phyloP scores from a whole-genome alignment of 2,113 vertebrate genomes.

The Pelmatolapia mariae region DNA sequence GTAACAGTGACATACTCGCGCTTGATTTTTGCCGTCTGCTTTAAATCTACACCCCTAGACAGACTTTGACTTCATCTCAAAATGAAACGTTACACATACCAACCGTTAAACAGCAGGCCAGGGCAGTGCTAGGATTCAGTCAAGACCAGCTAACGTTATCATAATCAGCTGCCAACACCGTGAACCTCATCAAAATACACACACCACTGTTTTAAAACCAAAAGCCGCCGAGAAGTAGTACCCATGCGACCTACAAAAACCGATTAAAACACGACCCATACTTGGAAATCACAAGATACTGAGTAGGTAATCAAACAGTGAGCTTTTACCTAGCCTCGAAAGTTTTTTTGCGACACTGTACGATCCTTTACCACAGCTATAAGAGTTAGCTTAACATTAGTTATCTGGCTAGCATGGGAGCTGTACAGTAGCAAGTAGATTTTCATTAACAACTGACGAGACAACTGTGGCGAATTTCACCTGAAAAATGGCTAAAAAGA shows the following conservation, averaged over 20 bases:
- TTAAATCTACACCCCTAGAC: neutral
- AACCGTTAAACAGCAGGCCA: constrained; percentile 34
- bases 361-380: constrained; percentile 39
- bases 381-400: constrained; percentile 38
- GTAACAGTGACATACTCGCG: neutral
- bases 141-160: constrained; percentile 1
- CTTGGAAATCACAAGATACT: neutral
- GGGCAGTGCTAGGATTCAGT: neutral
- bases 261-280: neutral
- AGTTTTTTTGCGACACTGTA: constrained; percentile 55
- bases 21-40: neutral
- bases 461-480: neutral
- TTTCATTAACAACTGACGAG: neutral
- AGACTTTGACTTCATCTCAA: neutral
- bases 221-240: accelerated
- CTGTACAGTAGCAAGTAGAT: neutral
- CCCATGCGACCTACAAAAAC: neutral
- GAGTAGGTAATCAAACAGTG: neutral
- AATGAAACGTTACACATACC: neutral
- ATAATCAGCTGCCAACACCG: neutral
- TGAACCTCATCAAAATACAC: neutral
- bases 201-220: neutral
- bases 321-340: constrained; percentile 27
- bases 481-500: neutral
- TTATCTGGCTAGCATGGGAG: constrained; percentile 31